These are phyloP conservation scores for Dione vanillae DNA, from an alignment of 2,888 invertebrate species.

Conservation along the genomic window DNA sequence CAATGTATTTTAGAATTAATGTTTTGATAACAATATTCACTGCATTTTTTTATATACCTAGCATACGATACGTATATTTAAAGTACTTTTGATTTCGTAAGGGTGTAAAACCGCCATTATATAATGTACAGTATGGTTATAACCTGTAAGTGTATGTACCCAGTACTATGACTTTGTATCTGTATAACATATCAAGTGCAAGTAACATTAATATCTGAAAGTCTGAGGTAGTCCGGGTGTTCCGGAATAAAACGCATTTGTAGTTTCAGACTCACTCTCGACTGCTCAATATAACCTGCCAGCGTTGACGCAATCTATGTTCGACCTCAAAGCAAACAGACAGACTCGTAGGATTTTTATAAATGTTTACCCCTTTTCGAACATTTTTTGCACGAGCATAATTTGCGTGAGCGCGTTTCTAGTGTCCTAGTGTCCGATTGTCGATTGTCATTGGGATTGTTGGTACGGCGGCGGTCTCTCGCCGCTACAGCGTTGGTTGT, in stretches of 20 bases:
- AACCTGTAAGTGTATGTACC: conserved; percentile 69
- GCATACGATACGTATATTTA: conserved; percentile 74
- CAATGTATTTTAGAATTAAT: conserved; percentile 75
- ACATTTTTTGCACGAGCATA: conserved; percentile 69
- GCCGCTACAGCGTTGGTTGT: conserved; percentile 52
- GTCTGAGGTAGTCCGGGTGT: conserved; percentile 70
- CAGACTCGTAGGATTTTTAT: conserved; percentile 71
- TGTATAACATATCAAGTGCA: conserved; percentile 82
- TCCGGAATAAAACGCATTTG: conserved; percentile 59
- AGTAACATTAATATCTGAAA: conserved; percentile 70
- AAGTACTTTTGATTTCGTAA: conserved; percentile 67
- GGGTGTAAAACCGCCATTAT: conserved; percentile 74
- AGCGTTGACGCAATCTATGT: conserved; percentile 61
- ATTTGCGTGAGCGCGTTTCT: conserved; percentile 63
- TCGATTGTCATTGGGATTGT: conserved; percentile 43
- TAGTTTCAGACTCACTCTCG: conserved; percentile 48
- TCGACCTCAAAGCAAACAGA: conserved; percentile 58
- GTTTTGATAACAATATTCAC: conserved; percentile 83
- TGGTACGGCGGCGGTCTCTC: conserved; percentile 51
- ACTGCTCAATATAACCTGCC: conserved; percentile 63
- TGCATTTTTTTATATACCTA: conserved; percentile 77
- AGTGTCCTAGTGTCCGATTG: conserved; percentile 42
- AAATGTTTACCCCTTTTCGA: conserved; percentile 75
- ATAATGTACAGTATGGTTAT: conserved; percentile 74
- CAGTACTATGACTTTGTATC: conserved; percentile 75